These are phyloP conservation scores for Anomalospiza imberbis DNA, from an alignment of 2,797 vertebrate species.

Conservation along the genomic window DNA sequence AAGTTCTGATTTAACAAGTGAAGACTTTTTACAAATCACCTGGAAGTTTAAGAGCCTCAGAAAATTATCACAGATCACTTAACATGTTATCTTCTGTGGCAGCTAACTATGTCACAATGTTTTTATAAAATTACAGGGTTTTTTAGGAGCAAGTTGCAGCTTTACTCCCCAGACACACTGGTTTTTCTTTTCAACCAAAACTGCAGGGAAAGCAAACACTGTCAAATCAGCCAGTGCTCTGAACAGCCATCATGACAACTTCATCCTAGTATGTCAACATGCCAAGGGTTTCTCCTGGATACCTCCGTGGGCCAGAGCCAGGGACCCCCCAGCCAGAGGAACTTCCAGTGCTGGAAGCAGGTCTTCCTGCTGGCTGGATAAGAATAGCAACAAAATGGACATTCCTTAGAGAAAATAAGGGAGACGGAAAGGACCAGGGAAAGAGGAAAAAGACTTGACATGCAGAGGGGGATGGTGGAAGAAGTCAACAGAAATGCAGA, in stretches of 20 bases:
- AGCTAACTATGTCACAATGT: background rate
- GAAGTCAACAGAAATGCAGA: background rate
- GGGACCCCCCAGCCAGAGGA: background rate
- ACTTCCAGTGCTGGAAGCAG: background rate
- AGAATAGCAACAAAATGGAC: background rate
- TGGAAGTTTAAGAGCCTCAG: background rate
- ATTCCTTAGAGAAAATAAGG: background rate
- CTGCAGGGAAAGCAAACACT: slow-evolving; percentile 53
- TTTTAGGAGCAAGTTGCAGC: slow-evolving; percentile 7
- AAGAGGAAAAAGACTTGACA: background rate
- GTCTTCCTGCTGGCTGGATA: background rate
- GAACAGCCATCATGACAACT: slow-evolving; percentile 55
- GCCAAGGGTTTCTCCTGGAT: slow-evolving; percentile 35
- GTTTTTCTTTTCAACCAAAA: slow-evolving; percentile 26
- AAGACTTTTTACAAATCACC: background rate
- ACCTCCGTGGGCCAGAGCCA: slow-evolving; percentile 5
- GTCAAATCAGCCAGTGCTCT: slow-evolving; percentile 43
- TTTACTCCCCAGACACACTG: background rate
- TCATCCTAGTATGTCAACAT: slow-evolving; percentile 56
- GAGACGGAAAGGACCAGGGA: background rate
- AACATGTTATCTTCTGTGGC: background rate
- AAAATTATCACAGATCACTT: background rate
- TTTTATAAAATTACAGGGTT: background rate
- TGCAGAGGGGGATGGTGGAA: background rate
- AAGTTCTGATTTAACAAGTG: background rate